phyloP scores from a whole-genome alignment of 2,888 invertebrate species.

The Leptinotarsa tumamoca region DNA sequence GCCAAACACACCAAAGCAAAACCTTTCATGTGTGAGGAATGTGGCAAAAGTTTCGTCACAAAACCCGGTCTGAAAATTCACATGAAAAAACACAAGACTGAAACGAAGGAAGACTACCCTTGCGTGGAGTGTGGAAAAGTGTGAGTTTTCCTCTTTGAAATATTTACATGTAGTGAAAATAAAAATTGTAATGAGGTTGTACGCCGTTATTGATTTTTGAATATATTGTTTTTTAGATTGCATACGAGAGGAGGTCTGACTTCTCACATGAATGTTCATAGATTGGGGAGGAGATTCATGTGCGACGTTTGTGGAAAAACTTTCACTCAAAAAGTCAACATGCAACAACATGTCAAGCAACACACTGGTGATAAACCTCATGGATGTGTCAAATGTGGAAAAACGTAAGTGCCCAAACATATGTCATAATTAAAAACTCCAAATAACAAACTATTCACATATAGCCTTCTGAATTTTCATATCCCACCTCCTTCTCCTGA shows the following conservation, averaged over 20 bases:
- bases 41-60: conserved; percentile 66
- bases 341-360: conserved; percentile 67
- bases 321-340: conserved; percentile 70
- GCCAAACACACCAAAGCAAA: conserved; percentile 67
- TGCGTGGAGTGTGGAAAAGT: conserved; percentile 66
- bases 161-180: background rate
- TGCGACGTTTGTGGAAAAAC: conserved; percentile 72
- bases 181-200: background rate
- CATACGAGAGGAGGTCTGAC: conserved; percentile 66
- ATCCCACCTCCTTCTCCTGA: no score
- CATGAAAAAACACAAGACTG: conserved; percentile 66
- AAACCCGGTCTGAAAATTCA: conserved; percentile 68
- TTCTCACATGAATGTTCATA: conserved; percentile 66
- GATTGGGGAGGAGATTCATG: conserved; percentile 64
- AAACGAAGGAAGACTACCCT: conserved; percentile 64
- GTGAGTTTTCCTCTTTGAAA: conserved; percentile 52
- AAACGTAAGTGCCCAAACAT: conserved; percentile 58
- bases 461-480: background rate
- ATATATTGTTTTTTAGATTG: conserved; percentile 54
- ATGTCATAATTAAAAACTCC: background rate
- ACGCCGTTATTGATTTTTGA: background rate
- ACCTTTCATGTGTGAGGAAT: conserved; percentile 66
- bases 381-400: conserved; percentile 68
- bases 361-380: conserved; percentile 68
- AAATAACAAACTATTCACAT: background rate